Evolutionary conservation across 1,140 invertebrate species (phyloP).

Genomic region (Ceratina calcarata): DNA sequence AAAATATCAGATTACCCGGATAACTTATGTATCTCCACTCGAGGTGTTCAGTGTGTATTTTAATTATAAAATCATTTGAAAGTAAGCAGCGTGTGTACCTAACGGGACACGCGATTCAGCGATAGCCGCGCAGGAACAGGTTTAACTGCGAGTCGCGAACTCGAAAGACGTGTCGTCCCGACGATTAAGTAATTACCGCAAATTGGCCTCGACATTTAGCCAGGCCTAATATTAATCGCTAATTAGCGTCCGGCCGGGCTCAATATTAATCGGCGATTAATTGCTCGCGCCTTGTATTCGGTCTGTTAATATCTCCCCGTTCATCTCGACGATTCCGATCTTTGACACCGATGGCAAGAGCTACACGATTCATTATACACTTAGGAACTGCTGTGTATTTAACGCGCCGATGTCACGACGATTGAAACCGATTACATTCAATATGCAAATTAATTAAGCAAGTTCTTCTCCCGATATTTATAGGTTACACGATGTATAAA

Average conservation of each 20-base stretch:
- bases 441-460: too few species aligned
- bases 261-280: conserved; percentile 55
- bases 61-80: too few species aligned
- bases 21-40: too few species aligned
- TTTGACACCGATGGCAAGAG: conserved; percentile 25
- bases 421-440: too few species aligned
- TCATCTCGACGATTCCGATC: conserved; percentile 57
- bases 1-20: too few species aligned
- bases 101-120: conserved; percentile 36
- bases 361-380: too few species aligned
- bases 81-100: neutral
- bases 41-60: too few species aligned
- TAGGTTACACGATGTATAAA: too few species aligned
- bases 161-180: conserved; percentile 21
- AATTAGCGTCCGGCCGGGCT: conserved; percentile 41
- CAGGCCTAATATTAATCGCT: conserved; percentile 59
- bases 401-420: too few species aligned
- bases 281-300: conserved; percentile 43
- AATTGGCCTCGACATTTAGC: conserved; percentile 54
- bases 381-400: too few species aligned
- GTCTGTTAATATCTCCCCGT: conserved; percentile 43
- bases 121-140: conserved; percentile 52
- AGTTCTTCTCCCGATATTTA: too few species aligned
- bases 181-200: conserved; percentile 63
- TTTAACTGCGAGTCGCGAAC: conserved; percentile 46